Evolutionary conservation across 2,113 vertebrate genomes (phyloP).

Genomic region (Prietella phreatophila): DNA sequence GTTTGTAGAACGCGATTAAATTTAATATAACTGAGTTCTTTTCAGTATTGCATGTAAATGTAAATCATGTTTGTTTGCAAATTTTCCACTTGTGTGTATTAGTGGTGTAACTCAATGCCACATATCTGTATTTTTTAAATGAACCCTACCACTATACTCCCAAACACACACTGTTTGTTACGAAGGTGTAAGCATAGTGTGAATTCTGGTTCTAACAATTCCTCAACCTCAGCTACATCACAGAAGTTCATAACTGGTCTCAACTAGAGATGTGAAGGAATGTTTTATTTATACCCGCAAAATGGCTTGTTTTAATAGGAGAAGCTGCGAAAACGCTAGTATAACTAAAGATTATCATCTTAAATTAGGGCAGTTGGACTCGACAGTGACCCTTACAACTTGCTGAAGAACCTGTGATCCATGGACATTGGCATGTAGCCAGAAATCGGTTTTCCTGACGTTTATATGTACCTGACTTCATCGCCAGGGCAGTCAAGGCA

Average conservation of each 20-base stretch:
- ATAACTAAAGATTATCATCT: too few relatives aligned
- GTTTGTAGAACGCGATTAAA: slow-evolving; percentile 57
- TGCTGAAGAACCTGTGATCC: too few relatives aligned
- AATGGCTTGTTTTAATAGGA: too few relatives aligned
- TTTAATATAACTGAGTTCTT: background rate
- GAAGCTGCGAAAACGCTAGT: too few relatives aligned
- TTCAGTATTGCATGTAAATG: background rate
- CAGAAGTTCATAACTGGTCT: background rate
- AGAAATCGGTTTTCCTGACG: too few relatives aligned
- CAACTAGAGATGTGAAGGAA: background rate
- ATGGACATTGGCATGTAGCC: too few relatives aligned
- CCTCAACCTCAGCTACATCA: background rate
- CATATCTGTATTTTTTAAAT: background rate
- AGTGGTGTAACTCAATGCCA: background rate
- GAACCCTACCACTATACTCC: background rate
- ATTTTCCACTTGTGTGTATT: background rate
- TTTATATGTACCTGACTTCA: too few relatives aligned
- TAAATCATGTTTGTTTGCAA: background rate
- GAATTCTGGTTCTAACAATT: background rate
- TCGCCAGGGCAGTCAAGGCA: too few relatives aligned
- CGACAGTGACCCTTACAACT: too few relatives aligned
- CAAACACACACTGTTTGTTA: background rate
- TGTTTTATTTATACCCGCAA: background rate
- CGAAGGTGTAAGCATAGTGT: background rate
- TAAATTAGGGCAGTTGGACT: too few relatives aligned